phyloP scores from a whole-genome alignment of 2,888 invertebrate species.

The Theretra japonica region DNA sequence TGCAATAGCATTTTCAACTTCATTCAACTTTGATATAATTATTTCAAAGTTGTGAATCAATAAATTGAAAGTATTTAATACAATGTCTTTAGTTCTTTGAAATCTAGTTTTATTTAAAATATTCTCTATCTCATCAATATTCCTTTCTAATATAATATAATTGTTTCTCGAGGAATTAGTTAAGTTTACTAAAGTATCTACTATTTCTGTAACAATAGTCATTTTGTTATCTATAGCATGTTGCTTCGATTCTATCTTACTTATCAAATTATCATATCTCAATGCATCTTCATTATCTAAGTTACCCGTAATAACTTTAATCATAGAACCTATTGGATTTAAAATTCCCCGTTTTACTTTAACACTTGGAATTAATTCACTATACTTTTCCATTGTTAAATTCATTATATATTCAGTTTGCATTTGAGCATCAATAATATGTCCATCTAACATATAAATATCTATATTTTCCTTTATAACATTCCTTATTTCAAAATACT shows the following conservation, averaged over 20 bases:
- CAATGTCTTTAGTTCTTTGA: too few relatives aligned
- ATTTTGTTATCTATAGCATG: constrained; percentile 34
- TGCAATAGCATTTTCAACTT: too few relatives aligned
- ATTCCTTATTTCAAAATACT: background rate
- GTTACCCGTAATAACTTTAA: constrained; percentile 43
- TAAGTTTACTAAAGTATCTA: background rate
- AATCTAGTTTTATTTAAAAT: too few relatives aligned
- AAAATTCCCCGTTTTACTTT: background rate
- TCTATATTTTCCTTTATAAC: background rate
- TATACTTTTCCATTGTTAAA: constrained; percentile 16
- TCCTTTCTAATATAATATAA: too few relatives aligned
- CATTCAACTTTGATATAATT: too few relatives aligned
- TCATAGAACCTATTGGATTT: background rate
- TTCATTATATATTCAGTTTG: constrained; percentile 41
- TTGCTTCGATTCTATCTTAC: constrained; percentile 34
- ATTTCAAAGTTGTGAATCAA: too few relatives aligned
- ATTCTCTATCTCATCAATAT: too few relatives aligned
- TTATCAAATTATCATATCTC: constrained; percentile 37
- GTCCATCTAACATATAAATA: too few relatives aligned
- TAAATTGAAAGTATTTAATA: too few relatives aligned
- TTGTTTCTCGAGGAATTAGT: too few relatives aligned
- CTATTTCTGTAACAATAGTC: constrained; percentile 34
- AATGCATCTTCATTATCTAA: constrained; percentile 43
- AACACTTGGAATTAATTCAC: constrained; percentile 12
- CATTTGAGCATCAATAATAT: background rate